Conservation (phyloP, 2,888 invertebrate species). For the Apotomis capreana region DNA sequence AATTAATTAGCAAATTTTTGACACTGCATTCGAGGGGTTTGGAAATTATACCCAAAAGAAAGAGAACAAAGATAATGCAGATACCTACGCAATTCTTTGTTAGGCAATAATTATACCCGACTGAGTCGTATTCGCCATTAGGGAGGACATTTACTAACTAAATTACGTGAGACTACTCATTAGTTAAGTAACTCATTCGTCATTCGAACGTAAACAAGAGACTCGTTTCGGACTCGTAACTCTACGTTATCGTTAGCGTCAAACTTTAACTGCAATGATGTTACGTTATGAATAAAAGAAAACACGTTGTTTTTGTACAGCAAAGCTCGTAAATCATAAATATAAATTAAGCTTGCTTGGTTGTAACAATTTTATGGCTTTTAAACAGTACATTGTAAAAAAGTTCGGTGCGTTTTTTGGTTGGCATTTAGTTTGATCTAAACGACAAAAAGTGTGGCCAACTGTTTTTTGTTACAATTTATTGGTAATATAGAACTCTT, state of each 20-base stretch:
- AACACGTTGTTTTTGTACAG: neutral
- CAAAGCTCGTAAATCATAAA: conserved; percentile 4
- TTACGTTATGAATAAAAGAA: conserved; percentile 4
- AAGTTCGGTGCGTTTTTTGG: neutral
- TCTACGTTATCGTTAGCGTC: conserved; percentile 1
- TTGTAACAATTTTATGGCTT: neutral
- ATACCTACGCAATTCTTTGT: no score
- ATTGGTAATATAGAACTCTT: neutral
- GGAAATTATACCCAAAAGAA: no score
- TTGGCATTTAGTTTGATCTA: neutral
- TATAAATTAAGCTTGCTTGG: neutral
- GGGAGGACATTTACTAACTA: conserved; percentile 12
- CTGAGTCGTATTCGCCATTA: conserved; percentile 13
- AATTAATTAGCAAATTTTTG: no score
- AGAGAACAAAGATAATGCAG: no score
- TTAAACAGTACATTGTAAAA: neutral
- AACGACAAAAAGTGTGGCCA: neutral
- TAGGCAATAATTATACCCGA: neutral
- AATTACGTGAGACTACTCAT: conserved; percentile 21
- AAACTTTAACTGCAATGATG: conserved; percentile 3
- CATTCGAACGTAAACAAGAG: conserved; percentile 4
- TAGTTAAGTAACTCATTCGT: conserved; percentile 31
- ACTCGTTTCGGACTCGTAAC: conserved; percentile 3
- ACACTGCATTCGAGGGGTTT: no score
- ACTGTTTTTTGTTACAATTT: neutral